Evolutionary conservation across 2,888 invertebrate genomes (phyloP).

Genomic region (Caenorhabditis sinica): DNA sequence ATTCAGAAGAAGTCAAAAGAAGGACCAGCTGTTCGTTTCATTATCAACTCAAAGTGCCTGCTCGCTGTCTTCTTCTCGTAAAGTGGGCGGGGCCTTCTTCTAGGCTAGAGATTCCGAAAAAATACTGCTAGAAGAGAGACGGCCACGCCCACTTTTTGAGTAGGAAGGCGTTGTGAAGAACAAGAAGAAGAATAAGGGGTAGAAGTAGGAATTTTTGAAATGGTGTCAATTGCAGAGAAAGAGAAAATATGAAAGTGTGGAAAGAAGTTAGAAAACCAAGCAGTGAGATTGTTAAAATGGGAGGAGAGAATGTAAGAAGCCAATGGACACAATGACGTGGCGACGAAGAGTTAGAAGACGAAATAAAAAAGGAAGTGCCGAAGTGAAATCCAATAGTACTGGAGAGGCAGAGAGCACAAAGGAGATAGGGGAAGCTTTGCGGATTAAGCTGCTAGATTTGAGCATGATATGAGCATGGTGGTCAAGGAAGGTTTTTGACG

Average conservation of each 20-base stretch:
- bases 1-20: background rate
- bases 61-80: conserved; percentile 8
- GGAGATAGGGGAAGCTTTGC: conserved; percentile 18
- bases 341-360: conserved; percentile 15
- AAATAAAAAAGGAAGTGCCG: conserved; percentile 17
- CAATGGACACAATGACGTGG: conserved; percentile 43
- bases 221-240: conserved; percentile 54
- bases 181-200: background rate
- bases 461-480: conserved; percentile 16
- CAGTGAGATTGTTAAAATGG: conserved; percentile 6
- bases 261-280: conserved; percentile 8
- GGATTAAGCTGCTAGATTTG: conserved; percentile 41
- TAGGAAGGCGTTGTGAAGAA: background rate
- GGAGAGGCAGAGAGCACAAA: background rate
- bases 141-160: conserved; percentile 42
- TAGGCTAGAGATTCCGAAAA: conserved; percentile 20
- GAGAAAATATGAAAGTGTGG: background rate
- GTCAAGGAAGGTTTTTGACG: conserved; percentile 8
- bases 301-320: conserved; percentile 26
- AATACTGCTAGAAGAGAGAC: conserved; percentile 6
- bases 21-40: conserved; percentile 14
- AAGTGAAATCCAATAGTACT: conserved; percentile 57
- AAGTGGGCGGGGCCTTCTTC: conserved; percentile 31
- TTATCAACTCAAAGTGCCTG: conserved; percentile 42
- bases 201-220: background rate